phyloP scores from a whole-genome alignment of 2,888 invertebrate genomes.

The Meliscaeva auricollis region DNA sequence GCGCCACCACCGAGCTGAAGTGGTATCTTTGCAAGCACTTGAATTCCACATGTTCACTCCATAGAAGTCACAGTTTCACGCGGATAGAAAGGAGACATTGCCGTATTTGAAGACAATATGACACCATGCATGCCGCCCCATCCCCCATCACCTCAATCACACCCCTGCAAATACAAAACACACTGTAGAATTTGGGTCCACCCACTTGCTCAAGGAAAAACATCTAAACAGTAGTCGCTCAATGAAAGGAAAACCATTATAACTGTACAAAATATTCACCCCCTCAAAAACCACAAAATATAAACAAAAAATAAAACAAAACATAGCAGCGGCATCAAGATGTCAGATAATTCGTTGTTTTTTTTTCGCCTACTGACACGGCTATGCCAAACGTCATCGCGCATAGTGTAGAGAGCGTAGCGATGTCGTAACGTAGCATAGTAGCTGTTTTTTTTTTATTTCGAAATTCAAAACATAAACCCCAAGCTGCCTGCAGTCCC shows the following conservation, averaged over 20 bases:
- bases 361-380: slow-evolving; percentile 40
- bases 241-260: slow-evolving; percentile 30
- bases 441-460: slow-evolving; percentile 39
- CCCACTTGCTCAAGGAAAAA: slow-evolving; percentile 10
- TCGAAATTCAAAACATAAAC: slow-evolving; percentile 27
- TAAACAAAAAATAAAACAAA: slow-evolving; percentile 18
- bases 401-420: background rate
- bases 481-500: slow-evolving; percentile 1
- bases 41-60: slow-evolving; percentile 61
- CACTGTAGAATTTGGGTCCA: background rate
- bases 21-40: slow-evolving; percentile 49
- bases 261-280: too few species aligned
- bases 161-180: slow-evolving; percentile 32
- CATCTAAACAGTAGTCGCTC: slow-evolving; percentile 30
- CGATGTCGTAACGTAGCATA: background rate
- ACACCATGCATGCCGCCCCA: too few species aligned
- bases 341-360: slow-evolving; percentile 58
- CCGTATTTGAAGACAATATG: slow-evolving; percentile 49
- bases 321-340: slow-evolving; percentile 16
- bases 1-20: slow-evolving; percentile 3
- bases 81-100: slow-evolving; percentile 42
- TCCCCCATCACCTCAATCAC: slow-evolving; percentile 35
- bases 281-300: slow-evolving; percentile 33
- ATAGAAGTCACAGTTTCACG: slow-evolving; percentile 60
- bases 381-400: slow-evolving; percentile 52